Percentiles rank a stretch among this genome's conserved stretches.
These are phyloP conservation scores for Xylota segnis DNA, from an alignment of 2,888 invertebrate species.

Conservation along the genomic window DNA sequence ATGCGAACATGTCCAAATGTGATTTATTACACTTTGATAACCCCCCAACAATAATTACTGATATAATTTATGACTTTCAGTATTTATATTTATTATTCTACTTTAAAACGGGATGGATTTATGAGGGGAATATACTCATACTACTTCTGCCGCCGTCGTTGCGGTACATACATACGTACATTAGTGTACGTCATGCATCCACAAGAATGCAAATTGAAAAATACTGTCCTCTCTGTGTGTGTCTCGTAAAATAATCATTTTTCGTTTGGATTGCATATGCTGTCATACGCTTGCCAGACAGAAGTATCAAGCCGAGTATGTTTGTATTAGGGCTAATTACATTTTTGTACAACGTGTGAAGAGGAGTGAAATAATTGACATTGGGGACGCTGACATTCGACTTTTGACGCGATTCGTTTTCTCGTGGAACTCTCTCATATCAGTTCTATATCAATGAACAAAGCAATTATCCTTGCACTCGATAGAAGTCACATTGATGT, in stretches of 20 bases:
- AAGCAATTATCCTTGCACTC: too few relatives aligned
- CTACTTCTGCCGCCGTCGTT: background rate
- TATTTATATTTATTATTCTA: conserved; percentile 76
- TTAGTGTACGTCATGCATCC: conserved; percentile 1
- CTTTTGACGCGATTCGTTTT: background rate
- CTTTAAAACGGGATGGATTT: conserved; percentile 75
- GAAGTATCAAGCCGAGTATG: background rate
- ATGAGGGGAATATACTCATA: conserved; percentile 39
- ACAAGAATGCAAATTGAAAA: conserved; percentile 30
- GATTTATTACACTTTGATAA: conserved; percentile 78
- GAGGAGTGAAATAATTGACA: too few relatives aligned
- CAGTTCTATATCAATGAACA: background rate
- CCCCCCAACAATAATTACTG: conserved; percentile 79
- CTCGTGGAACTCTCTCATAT: too few relatives aligned
- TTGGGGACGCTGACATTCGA: background rate
- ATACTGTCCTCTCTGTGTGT: background rate
- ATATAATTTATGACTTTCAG: conserved; percentile 78
- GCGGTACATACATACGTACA: background rate
- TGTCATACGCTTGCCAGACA: background rate
- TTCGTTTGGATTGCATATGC: conserved; percentile 18
- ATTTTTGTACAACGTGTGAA: too few relatives aligned
- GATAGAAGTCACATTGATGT: too few relatives aligned
- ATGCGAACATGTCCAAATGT: conserved; percentile 74
- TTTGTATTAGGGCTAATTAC: background rate
- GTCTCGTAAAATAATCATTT: conserved; percentile 16